A percentile compares a stretch with the other conserved stretches of the same genome.
These are phyloP conservation scores for Tachystola acroxantha DNA, from an alignment of 2,888 invertebrate genomes.

Conservation along the genomic window DNA sequence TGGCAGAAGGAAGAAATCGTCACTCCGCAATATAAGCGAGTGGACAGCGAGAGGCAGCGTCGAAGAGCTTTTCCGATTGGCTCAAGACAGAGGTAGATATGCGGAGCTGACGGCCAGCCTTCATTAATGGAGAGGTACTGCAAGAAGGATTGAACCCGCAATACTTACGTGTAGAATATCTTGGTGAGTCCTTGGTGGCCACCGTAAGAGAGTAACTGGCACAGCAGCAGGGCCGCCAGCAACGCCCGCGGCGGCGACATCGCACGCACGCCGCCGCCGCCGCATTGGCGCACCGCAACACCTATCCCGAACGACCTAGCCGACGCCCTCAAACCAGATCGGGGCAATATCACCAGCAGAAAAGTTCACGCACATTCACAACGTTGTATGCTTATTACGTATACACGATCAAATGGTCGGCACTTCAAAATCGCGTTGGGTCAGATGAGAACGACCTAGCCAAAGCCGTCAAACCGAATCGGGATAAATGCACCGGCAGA, in stretches of 20 bases:
- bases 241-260: slow-evolving; percentile 76
- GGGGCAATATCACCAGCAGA: neutral
- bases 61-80: too few species aligned
- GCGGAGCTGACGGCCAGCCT: too few species aligned
- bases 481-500: neutral
- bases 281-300: slow-evolving; percentile 64
- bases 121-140: too few species aligned
- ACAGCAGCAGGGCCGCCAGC: slow-evolving; percentile 67
- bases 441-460: slow-evolving; percentile 36
- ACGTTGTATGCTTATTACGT: too few species aligned
- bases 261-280: slow-evolving; percentile 58
- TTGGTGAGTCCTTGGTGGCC: slow-evolving; percentile 76
- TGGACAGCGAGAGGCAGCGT: too few species aligned
- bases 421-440: too few species aligned
- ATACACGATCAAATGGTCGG: neutral
- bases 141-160: too few species aligned
- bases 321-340: slow-evolving; percentile 17
- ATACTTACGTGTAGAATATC: slow-evolving; percentile 71
- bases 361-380: too few species aligned
- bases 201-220: slow-evolving; percentile 71
- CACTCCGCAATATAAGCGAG: too few species aligned
- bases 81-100: too few species aligned
- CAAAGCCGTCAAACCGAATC: slow-evolving; percentile 16
- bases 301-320: slow-evolving; percentile 52
- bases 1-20: too few species aligned